Conservation (phyloP, 2,113 vertebrate genomes). For the Egretta garzetta region DNA sequence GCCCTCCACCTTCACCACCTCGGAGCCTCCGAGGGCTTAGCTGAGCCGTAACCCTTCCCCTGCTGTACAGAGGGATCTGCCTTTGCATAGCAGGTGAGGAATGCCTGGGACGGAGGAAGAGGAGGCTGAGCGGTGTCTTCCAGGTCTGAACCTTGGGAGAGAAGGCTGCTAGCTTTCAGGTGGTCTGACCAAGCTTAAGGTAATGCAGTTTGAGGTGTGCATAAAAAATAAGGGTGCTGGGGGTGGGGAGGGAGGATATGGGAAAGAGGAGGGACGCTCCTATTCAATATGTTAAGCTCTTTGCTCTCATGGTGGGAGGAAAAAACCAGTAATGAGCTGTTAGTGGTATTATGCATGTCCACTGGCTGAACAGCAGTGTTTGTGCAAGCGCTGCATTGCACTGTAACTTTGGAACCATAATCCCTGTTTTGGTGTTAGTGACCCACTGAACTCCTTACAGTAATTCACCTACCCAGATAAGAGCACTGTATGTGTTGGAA, state of each 20-base stretch:
- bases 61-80: neutral
- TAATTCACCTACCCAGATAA: too few species aligned
- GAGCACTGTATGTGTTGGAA: neutral
- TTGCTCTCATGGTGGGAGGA: neutral
- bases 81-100: neutral
- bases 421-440: neutral
- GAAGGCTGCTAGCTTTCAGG: neutral
- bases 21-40: neutral
- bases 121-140: neutral
- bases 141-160: neutral
- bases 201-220: neutral
- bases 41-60: neutral
- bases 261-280: neutral
- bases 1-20: neutral
- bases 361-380: neutral
- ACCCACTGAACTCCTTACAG: conserved; percentile 17
- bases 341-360: neutral
- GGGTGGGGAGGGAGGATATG: neutral
- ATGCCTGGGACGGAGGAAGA: neutral
- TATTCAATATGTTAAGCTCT: rapidly evolving
- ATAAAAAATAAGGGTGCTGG: neutral
- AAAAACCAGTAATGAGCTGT: neutral
- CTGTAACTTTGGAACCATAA: neutral
- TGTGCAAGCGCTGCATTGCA: neutral
- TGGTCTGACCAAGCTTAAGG: neutral